Base-by-base conservation (phyloP, 2,888 invertebrate genomes). In the Meiosimyza platycephala region DNA sequence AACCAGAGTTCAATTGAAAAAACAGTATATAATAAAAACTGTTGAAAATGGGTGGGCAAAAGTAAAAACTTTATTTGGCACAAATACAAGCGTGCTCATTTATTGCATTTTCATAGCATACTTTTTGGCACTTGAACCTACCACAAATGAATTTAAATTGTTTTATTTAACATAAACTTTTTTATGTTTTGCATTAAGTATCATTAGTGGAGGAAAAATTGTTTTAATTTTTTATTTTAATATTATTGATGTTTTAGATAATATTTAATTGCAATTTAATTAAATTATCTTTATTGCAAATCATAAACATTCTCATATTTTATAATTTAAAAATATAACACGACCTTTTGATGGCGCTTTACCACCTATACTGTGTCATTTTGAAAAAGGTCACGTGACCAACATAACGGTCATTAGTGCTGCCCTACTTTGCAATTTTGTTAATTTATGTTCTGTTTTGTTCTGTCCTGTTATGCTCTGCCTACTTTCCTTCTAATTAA, bases 401-500 rank as follows among this genome's bases (percentile, higher is more conserved):
- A 40, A 40, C 40, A 40, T 40, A 40, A 40, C 40, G 47, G 16
- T 7, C 48, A 63, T 22, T 63, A 18, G 40, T 33, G 3, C 63
- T 11, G n/a, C 18, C 16, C 48, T 48, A 16, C n/a, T 48, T 63
- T 16, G 16, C 40, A 9, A 40, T 40, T 40, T 40, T 7, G 40
- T 40, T 40, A 40, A 1, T 16, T 33, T 63, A 3, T 18, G 2
- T 16, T 7, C 60, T 60, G 6, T 33, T 11, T 5, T 5, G 16
- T 15, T 15, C 57, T 18, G 13, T 60, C 51, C 60, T 59, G 40
- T 7, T 40, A 40, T 40, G 40, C 18, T 69, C 59, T 28, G n/a
- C 16, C 40, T 70, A 40, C 28, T 52, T 64, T 65, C 18, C 51
- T 15, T 22, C n/a, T 71, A 65, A 78, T 80, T 82, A 83, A 80